These are phyloP conservation scores for Andinoacara biseriatus DNA, from an alignment of 2,113 vertebrate species.

Conservation along the genomic window DNA sequence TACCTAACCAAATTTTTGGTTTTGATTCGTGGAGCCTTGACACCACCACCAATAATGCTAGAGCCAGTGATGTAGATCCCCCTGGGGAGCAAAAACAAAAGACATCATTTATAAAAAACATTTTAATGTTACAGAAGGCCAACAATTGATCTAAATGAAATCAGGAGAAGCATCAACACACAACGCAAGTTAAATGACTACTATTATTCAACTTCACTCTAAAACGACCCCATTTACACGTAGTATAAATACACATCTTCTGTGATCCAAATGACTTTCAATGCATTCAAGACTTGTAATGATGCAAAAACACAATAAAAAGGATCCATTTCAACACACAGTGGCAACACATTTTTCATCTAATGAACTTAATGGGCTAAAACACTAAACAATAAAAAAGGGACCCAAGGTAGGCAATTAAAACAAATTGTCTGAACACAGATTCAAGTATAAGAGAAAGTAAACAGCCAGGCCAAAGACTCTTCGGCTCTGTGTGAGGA, in stretches of 20 bases:
- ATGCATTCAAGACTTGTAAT: neutral
- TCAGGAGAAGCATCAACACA: neutral
- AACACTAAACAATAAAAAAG: neutral
- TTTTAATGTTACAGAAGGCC: neutral
- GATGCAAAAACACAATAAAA: neutral
- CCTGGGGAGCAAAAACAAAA: conserved; percentile 75
- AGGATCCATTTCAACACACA: neutral
- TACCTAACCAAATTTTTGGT: conserved; percentile 99
- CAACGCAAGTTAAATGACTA: neutral
- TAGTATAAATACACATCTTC: neutral
- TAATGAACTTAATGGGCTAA: neutral
- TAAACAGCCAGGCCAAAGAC: neutral
- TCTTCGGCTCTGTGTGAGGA: neutral
- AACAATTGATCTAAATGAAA: neutral
- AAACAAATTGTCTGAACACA: neutral
- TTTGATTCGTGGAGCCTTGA: conserved; percentile 97
- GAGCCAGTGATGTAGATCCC: conserved; percentile 98
- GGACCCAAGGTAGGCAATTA: neutral
- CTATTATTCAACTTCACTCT: neutral
- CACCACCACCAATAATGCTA: conserved; percentile 96
- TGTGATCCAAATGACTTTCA: neutral
- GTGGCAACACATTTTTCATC: neutral
- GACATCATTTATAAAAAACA: neutral
- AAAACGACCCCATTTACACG: neutral
- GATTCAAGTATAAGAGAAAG: neutral